Conservation (phyloP, 2,113 vertebrate genomes). For the Okapia johnstoni region DNA sequence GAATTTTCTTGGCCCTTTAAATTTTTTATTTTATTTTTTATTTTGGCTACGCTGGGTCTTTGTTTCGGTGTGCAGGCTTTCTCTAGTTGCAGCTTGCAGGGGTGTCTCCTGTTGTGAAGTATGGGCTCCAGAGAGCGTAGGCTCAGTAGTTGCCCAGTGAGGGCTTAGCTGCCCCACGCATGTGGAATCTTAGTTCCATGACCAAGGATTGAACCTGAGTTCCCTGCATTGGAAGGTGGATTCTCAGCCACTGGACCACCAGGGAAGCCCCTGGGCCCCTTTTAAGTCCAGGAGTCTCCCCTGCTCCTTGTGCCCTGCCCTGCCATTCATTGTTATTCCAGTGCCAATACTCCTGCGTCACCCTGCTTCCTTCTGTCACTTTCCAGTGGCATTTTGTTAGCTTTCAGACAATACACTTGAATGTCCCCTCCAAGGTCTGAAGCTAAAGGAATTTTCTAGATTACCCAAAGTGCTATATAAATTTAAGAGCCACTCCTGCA, state of each 20-base stretch:
- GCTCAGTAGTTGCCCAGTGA: background rate
- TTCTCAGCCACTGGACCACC: background rate
- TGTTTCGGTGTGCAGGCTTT: background rate
- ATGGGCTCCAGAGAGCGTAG: accelerated
- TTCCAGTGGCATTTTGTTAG: background rate
- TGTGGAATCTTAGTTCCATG: background rate
- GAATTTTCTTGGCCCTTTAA: background rate
- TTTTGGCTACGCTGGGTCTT: background rate
- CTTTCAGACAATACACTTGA: background rate
- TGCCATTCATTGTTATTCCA: background rate
- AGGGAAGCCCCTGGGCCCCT: background rate
- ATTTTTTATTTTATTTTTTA: background rate
- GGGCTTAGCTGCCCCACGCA: background rate
- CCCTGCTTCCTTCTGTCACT: background rate
- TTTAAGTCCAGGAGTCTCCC: background rate
- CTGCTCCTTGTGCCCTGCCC: background rate
- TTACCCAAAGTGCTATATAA: background rate
- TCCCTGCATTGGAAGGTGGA: background rate
- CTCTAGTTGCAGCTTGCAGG: background rate
- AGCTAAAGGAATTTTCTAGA: background rate
- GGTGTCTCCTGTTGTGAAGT: background rate
- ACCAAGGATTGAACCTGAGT: background rate
- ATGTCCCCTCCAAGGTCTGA: background rate
- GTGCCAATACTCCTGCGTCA: background rate
- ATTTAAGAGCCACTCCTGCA: background rate